Percentiles rank a stretch among this genome's conserved stretches.
Evolutionary conservation across 2,113 vertebrate species (phyloP).

Genomic region (Psettodes erumei): DNA sequence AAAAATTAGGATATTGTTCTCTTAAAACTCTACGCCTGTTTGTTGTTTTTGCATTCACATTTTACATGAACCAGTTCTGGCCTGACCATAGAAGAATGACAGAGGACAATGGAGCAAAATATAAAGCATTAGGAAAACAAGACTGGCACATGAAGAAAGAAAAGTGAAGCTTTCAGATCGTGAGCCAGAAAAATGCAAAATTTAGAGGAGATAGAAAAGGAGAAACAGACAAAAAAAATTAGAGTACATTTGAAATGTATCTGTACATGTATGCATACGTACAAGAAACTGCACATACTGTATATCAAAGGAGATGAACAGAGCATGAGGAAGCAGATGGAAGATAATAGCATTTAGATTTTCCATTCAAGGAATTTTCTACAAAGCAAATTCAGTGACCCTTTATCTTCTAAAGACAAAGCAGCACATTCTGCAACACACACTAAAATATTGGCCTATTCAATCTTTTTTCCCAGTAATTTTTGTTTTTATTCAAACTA

Average conservation of each 20-base stretch:
- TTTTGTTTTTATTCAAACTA: constrained; percentile 32
- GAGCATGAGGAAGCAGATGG: constrained; percentile 65
- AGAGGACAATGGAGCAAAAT: not conserved
- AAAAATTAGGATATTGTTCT: too few species aligned
- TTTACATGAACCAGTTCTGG: not conserved
- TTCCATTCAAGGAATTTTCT: constrained; percentile 76
- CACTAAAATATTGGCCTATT: not conserved
- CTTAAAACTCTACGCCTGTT: not conserved
- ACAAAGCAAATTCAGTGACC: constrained; percentile 52
- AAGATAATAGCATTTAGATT: constrained; percentile 69
- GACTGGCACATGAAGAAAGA: not conserved
- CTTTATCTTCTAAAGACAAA: constrained; percentile 57
- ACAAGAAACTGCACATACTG: not conserved
- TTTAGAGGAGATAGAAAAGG: not conserved
- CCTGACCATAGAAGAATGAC: not conserved
- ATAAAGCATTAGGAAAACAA: not conserved
- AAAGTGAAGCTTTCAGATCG: not conserved
- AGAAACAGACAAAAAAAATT: not conserved
- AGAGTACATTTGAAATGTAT: too few species aligned
- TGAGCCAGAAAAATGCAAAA: not conserved
- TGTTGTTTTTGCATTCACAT: not conserved
- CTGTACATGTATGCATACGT: too few species aligned
- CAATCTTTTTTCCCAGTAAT: constrained; percentile 5
- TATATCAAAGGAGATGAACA: not conserved
- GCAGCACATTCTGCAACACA: constrained; percentile 13